Base-by-base conservation (phyloP, 2,797 vertebrate genomes). In the Chrosomus eos region DNA sequence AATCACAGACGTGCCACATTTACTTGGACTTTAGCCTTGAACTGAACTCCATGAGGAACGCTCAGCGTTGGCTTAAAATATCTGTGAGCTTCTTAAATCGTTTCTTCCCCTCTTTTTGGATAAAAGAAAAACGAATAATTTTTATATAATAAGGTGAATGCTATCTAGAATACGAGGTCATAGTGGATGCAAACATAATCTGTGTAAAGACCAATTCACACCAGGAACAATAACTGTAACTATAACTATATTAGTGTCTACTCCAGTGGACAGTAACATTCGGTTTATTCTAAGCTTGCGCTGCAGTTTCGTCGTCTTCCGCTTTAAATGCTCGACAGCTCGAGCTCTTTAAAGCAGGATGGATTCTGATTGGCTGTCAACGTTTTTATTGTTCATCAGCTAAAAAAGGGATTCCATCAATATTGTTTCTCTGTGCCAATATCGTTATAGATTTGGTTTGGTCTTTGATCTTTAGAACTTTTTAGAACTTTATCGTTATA, bases 1-100 rank as follows among this genome's bases (percentile, higher is more conserved):
- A 74, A 86, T 84, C 81, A 68, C 81, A 33, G 64, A 78, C 74
- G 26, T 45, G 64, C 82, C 82, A 78, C 82, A 83, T 83, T 75
- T 83, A 21, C 74, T 84, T 71, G 51, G 73, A 70, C 64, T 55
- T 68, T 83, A 68, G 82, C 82, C 82, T 84, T 78, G 48, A 70
- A 84, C 64, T 77, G 82, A 77, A 78, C 82, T 55, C 82, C 28
- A 11, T 4, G 18, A 70, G 64, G 48, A 70, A 58, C 7, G n/a
- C 36, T 67, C 45, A 40, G 43, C 64, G 7, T 74, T 62, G 21
- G 60, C 33, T 70, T 64, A 21, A 76, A 76, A 75, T 77, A 68
- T 51, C 38, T 45, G 28, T 16, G 38, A 31, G 55, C 21, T 23
- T 82, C 28, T 64, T 33, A 9, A 31, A 43, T 43, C 13, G 1